Base-by-base conservation (phyloP, 1,140 invertebrate genomes). In the Drosophila ohnishii region DNA sequence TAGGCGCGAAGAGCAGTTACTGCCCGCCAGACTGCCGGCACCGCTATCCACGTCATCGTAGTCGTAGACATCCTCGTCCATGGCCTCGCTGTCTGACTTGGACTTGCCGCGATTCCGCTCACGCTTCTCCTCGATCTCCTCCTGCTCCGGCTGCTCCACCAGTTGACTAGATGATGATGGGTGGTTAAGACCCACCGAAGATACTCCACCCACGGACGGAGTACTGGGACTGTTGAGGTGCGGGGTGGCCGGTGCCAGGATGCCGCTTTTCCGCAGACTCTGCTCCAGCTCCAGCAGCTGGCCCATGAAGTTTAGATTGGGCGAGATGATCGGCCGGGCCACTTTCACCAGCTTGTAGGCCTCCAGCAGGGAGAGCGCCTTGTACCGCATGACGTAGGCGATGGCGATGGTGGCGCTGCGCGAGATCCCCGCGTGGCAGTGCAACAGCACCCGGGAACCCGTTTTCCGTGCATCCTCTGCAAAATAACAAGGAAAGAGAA, bases 291-390 rank as follows among this genome's bases (percentile, higher is more conserved):
- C 97, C 39, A 97, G 92, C 77, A 99, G 93, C 92, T 99, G 98
- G 10, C 96, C 97, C 95, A 99, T 98, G 92, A 99, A 99, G 91
- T 99, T 99, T 48, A 99, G 94, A 92, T 99, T 98, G 1, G 98
- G 98, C 50, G 97, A 98, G 79, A 99, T 98, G 91, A 99, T 98
- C 32, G 95, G 94, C 51, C 98, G 93, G 48, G 95, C 95, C 48
- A 94, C 94, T 90, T 98, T 97, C 39, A 99, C 97, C 83, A 96
- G 94, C 78, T 96, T 95, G 93, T 97, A 98, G 4, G 97, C 97
- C 80, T 98, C 97, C 30, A 97, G 94, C 94, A 98, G 96, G n/a
- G 95, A 95, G 88, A 98, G 92, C 50, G 95, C 94, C 78, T 96
- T 96, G 92, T 97, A 96, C 78, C 96, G 95, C 96, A 99, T 98